Conservation (phyloP, 2,797 vertebrate species). For the Halcyon leucocephala region DNA sequence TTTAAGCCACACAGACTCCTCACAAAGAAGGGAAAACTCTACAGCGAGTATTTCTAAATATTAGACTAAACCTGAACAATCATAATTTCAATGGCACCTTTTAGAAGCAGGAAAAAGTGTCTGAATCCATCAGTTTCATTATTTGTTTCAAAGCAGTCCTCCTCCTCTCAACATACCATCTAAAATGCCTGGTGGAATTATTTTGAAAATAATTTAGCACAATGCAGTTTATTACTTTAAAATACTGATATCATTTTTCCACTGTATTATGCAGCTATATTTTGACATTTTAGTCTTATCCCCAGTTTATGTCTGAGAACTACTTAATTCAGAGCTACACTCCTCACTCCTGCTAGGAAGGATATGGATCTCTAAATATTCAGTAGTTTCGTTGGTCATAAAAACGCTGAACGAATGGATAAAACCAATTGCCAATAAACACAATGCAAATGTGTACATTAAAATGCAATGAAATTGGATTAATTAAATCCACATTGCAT, state of each 20-base stretch:
- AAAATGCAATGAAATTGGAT: constrained; percentile 64
- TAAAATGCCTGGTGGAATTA: neutral
- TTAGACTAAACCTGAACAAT: constrained; percentile 48
- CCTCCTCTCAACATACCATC: neutral
- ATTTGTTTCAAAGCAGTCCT: constrained; percentile 12
- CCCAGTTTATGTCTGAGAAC: constrained; percentile 22
- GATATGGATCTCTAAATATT: constrained; percentile 21
- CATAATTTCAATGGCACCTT: constrained; percentile 49
- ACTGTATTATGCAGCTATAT: constrained; percentile 39
- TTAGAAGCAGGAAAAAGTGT: neutral
- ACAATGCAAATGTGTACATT: constrained; percentile 65
- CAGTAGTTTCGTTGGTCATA: constrained; percentile 26
- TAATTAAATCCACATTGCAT: constrained; percentile 60
- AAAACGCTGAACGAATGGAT: constrained; percentile 64
- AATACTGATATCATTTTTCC: neutral
- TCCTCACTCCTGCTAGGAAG: neutral
- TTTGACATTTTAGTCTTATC: constrained; percentile 57
- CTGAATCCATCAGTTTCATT: neutral
- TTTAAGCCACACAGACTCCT: constrained; percentile 11
- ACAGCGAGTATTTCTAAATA: constrained; percentile 59
- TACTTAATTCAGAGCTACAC: constrained; percentile 41
- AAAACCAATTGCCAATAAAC: constrained; percentile 54
- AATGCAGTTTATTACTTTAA: constrained; percentile 12
- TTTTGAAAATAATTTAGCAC: neutral
- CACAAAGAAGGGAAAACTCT: constrained; percentile 63